These are phyloP conservation scores for Forbesichthys papilliferus DNA, from an alignment of 2,113 vertebrate species.

Conservation along the genomic window DNA sequence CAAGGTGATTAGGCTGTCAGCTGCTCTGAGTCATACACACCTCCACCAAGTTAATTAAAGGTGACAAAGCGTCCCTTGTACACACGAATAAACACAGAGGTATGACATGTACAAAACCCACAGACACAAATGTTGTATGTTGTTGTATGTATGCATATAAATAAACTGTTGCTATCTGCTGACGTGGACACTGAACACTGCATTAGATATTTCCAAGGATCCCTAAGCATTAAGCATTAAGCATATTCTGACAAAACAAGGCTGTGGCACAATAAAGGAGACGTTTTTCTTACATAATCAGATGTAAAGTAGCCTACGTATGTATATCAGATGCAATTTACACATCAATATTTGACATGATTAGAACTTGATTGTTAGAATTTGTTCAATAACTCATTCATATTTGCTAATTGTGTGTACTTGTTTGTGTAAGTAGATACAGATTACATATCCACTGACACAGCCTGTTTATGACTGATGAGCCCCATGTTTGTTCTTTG, in stretches of 20 bases:
- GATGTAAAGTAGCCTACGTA: too few species aligned
- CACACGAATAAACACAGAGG: constrained; percentile 24
- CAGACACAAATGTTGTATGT: constrained; percentile 22
- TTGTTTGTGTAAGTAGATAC: neutral
- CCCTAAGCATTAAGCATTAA: constrained; percentile 2
- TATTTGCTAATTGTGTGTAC: neutral
- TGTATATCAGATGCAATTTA: neutral
- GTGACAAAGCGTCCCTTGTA: constrained; percentile 50
- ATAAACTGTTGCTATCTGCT: constrained; percentile 66
- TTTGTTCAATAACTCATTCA: neutral
- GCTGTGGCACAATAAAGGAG: too few species aligned
- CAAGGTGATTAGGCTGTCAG: constrained; percentile 71
- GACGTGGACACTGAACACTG: constrained; percentile 39
- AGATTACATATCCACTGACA: neutral
- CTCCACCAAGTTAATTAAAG: constrained; percentile 69
- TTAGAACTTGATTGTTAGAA: too few species aligned
- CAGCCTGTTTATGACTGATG: neutral
- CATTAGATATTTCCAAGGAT: constrained; percentile 14
- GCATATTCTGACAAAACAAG: neutral
- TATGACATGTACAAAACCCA: constrained; percentile 29
- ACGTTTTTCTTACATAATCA: too few species aligned
- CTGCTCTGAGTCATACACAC: constrained; percentile 68
- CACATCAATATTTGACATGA: neutral
- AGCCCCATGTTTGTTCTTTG: constrained; percentile 35
- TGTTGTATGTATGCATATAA: constrained; percentile 48